Percentiles rank a stretch among this genome's conserved stretches.
Conservation (phyloP, 2,113 vertebrate species). For the Tychaedon coryphoeus region DNA sequence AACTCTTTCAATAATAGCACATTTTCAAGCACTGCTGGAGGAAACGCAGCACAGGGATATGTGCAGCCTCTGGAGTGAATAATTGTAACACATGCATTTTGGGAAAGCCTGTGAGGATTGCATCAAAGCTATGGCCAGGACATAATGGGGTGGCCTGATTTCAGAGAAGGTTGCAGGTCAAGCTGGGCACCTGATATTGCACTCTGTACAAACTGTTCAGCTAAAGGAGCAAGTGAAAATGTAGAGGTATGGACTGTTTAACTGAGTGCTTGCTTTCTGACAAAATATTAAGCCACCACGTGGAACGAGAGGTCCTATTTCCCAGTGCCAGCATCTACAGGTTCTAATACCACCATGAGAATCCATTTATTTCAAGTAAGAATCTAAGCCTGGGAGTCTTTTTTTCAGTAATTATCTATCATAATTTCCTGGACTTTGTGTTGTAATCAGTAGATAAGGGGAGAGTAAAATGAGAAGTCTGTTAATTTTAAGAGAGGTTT, state of each 20-base stretch:
- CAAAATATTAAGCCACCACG: background rate
- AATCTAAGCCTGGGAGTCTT: background rate
- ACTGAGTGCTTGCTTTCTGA: background rate
- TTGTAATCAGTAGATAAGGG: background rate
- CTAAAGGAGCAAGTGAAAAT: background rate
- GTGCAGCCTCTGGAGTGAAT: constrained; percentile 27
- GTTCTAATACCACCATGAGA: background rate
- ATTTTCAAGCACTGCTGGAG: constrained; percentile 70
- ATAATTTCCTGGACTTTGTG: background rate
- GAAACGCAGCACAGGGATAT: constrained; percentile 58
- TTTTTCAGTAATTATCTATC: background rate
- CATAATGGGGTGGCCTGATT: background rate
- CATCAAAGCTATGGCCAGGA: background rate
- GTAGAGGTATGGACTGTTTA: constrained; percentile 13
- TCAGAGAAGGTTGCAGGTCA: constrained; percentile 27
- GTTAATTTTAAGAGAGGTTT: background rate
- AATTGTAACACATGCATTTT: constrained; percentile 12
- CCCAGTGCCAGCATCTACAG: background rate
- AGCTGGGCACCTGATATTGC: background rate
- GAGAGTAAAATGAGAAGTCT: background rate
- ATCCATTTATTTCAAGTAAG: background rate
- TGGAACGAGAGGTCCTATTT: background rate
- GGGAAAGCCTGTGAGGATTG: background rate
- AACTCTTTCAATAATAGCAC: constrained; percentile 77
- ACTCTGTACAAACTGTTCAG: background rate